phyloP scores from a whole-genome alignment of 1,140 invertebrate species.

The Gryllus bimaculatus region DNA sequence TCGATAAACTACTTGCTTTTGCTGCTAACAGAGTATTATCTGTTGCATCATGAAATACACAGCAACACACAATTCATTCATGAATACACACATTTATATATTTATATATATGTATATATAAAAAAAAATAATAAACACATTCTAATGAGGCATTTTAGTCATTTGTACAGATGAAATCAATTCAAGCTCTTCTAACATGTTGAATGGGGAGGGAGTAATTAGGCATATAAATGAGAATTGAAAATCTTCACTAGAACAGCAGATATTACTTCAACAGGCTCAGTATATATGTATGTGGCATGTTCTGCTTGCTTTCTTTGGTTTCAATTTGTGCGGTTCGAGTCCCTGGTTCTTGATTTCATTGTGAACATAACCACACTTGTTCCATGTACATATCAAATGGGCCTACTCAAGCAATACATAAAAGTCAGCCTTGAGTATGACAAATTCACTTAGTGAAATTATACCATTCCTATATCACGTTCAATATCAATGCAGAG shows the following conservation, averaged over 20 bases:
- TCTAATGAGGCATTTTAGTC: not conserved
- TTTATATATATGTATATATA: no score
- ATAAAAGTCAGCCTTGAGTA: not conserved
- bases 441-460: not conserved
- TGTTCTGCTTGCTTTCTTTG: not conserved
- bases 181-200: not conserved
- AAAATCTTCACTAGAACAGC: not conserved
- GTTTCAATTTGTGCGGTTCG: not conserved
- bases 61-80: not conserved
- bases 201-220: not conserved
- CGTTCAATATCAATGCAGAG: not conserved
- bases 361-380: not conserved
- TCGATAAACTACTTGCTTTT: not conserved
- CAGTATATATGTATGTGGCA: not conserved
- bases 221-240: not conserved
- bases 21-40: not conserved
- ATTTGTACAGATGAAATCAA: not conserved
- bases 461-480: not conserved
- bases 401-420: not conserved
- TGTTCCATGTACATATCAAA: not conserved
- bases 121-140: not conserved
- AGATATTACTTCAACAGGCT: not conserved
- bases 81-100: not conserved
- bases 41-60: not conserved
- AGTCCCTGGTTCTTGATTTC: not conserved